Percentiles rank a stretch among this genome's conserved stretches.
Evolutionary conservation across 2,113 vertebrate genomes (phyloP).

Genomic region (Myrmophylax atrothorax): DNA sequence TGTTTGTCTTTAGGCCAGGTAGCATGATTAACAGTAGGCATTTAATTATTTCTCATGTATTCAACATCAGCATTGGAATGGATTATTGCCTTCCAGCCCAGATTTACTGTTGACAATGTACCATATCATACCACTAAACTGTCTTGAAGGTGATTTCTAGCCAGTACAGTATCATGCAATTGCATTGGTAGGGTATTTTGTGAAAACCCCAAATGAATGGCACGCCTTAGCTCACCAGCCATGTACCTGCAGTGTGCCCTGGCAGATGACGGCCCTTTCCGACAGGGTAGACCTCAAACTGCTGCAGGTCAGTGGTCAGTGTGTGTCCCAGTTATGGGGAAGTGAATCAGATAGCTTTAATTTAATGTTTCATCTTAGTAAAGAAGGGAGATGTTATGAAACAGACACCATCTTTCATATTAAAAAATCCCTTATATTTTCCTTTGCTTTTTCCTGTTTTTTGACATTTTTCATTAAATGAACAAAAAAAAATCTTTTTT

Average conservation of each 20-base stretch:
- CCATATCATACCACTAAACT: conserved; percentile 20
- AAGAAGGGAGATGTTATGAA: neutral
- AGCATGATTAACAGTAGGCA: conserved; percentile 18
- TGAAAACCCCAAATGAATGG: neutral
- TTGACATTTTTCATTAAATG: neutral
- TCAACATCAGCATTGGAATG: neutral
- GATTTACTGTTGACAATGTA: conserved; percentile 24
- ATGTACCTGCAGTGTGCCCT: neutral
- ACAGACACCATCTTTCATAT: neutral
- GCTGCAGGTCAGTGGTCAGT: neutral
- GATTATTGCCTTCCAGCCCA: conserved; percentile 8
- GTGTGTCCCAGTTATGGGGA: neutral
- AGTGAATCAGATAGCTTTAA: neutral
- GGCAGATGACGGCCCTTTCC: neutral
- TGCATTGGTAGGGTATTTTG: conserved; percentile 3
- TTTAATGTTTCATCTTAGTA: neutral
- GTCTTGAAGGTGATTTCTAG: conserved; percentile 52
- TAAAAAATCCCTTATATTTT: neutral
- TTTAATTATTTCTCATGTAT: conserved; percentile 47
- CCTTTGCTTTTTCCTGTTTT: neutral
- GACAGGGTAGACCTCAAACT: neutral
- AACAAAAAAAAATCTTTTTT: too few relatives aligned
- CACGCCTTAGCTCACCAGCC: neutral
- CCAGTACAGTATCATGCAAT: neutral
- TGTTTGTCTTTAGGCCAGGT: neutral